phyloP scores from a whole-genome alignment of 2,888 invertebrate species.

The Papilio elwesi region DNA sequence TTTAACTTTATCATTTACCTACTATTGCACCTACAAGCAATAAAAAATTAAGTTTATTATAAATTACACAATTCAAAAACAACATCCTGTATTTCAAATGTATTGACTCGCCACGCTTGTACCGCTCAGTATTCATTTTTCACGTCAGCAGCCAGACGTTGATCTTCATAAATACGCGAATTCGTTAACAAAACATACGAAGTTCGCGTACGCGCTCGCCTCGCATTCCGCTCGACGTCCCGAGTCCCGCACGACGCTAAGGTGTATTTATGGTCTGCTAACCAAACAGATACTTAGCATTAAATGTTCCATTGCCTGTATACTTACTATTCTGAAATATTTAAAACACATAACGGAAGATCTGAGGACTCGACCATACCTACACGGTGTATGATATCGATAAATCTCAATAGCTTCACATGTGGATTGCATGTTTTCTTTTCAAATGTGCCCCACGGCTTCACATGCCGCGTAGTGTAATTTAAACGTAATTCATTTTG shows the following conservation, averaged over 20 bases:
- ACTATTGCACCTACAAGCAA: neutral
- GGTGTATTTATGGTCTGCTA: conserved; percentile 56
- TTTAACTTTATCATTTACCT: no score
- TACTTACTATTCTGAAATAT: conserved; percentile 41
- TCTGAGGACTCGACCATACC: conserved; percentile 6
- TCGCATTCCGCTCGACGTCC: conserved; percentile 55
- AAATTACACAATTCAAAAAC: conserved; percentile 8
- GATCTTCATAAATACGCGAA: conserved; percentile 71
- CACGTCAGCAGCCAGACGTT: conserved; percentile 46
- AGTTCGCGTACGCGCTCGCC: conserved; percentile 47
- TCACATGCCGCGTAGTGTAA: no score
- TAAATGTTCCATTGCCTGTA: conserved; percentile 43
- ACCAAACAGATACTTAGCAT: conserved; percentile 50
- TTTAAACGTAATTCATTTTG: no score
- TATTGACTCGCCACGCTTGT: conserved; percentile 39
- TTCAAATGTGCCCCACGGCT: no score
- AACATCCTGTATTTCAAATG: conserved; percentile 8
- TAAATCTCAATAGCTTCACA: neutral
- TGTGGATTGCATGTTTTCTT: no score
- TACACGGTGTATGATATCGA: neutral
- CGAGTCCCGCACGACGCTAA: conserved; percentile 53
- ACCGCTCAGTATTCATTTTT: conserved; percentile 36
- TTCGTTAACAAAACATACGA: conserved; percentile 60
- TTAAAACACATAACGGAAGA: conserved; percentile 18
- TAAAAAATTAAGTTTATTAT: conserved; percentile 2